Conservation (phyloP, 92 coral and sea anemone genomes). For the Bergia puertoricense region DNA sequence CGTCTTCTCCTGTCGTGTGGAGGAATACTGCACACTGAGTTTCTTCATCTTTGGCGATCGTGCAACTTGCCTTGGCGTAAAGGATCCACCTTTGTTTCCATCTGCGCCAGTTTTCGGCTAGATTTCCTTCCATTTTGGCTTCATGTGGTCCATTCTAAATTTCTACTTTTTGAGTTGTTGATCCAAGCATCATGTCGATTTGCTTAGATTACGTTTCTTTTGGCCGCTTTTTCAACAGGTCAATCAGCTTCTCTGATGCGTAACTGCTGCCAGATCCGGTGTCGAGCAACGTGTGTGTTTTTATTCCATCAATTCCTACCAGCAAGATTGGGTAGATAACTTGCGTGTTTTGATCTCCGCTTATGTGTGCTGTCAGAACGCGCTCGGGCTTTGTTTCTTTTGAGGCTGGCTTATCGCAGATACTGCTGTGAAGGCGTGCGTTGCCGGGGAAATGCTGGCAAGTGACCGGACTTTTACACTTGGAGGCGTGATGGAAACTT, state of each 20-base stretch:
- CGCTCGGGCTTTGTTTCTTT: constrained; percentile 42
- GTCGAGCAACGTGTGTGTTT: constrained; percentile 53
- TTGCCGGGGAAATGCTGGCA: constrained; percentile 46
- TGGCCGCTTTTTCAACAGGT: constrained; percentile 35
- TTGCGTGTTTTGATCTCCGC: constrained; percentile 32
- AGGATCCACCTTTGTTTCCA: constrained; percentile 58
- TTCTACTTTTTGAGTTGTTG: too few species aligned
- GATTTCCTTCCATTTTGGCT: constrained; percentile 54
- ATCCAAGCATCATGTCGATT: too few species aligned
- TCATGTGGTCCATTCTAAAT: constrained; percentile 47
- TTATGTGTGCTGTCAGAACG: constrained; percentile 39
- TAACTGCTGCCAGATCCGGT: constrained; percentile 64
- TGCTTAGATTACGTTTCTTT: constrained; percentile 40
- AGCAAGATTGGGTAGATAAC: constrained; percentile 50
- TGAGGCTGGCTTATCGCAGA: constrained; percentile 40
- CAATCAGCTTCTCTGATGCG: constrained; percentile 48
- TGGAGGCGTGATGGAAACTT: constrained; percentile 20
- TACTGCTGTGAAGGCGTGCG: constrained; percentile 52
- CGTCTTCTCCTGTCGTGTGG: constrained; percentile 40
- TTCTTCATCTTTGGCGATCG: constrained; percentile 12
- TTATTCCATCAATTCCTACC: constrained; percentile 52
- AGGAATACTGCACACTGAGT: constrained; percentile 44
- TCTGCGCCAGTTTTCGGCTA: constrained; percentile 46
- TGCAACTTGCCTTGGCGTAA: constrained; percentile 49
- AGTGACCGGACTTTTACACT: constrained; percentile 39